Base-by-base conservation (phyloP, 2,797 vertebrate species). In the Oophaga sylvatica region DNA sequence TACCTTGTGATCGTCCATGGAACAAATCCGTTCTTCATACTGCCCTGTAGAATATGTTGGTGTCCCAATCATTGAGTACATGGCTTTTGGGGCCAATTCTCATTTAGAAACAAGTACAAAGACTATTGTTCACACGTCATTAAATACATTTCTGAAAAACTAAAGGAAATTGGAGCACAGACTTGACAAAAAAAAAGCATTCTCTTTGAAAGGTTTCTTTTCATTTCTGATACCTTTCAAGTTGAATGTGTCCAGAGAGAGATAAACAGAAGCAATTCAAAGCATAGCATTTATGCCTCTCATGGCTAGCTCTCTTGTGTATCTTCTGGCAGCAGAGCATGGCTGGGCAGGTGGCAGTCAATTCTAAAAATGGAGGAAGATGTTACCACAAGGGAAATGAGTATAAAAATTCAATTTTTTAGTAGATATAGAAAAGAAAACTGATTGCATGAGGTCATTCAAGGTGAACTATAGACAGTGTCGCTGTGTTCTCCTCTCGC, bases 211-310 rank as follows among this genome's bases (percentile, higher is more conserved):
- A 84, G 70, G 31, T 73, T 84, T 71, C 82, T 84, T 76, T 84
- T 84, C 70, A 75, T 84, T 70, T 83, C 81, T 71, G 67, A 71
- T 71, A 62, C 29, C 82, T 84, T 75, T 75, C 56, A 84, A 62
- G 31, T 75, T 15, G 10, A 22, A 84, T 60, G 57, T 84, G 60
- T 62, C 82, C 57, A 84, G 68, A 84, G 82, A 84, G 70, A 84
- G 82, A 75, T 84, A 84, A 84, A 84, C 82, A 84, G 82, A 84
- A 84, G 56, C 56, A 73, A 83, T 75, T 84, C 82, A 75, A 73
- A 73, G 70, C 82, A 29, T 26, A 71, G 56, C n/a, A 71, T 71
- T 73, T 41, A n/a, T 62, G 70, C 45, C 48, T 83, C 81, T 71
- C 65, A 56, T 83, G 67, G 48, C 81, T 31, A 73, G 67, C 26